Conservation (phyloP, 2,113 vertebrate species). For the Spheniscus mendiculus region DNA sequence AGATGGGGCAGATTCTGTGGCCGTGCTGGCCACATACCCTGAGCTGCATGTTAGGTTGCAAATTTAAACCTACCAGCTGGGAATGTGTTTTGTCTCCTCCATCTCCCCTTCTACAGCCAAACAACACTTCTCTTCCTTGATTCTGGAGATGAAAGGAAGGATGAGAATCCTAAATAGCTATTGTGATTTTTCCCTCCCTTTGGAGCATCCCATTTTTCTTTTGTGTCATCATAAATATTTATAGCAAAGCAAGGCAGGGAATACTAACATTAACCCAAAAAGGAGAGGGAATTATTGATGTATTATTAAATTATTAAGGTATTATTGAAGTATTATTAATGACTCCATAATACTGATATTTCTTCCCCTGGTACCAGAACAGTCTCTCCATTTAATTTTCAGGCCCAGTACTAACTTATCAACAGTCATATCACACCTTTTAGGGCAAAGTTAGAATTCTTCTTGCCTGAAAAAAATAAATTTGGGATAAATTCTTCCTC, state of each 20-base stretch:
- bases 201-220: slow-evolving; percentile 33
- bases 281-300: not conserved
- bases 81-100: not conserved
- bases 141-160: not conserved
- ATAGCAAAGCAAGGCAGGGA: slow-evolving; percentile 7
- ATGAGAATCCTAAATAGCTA: not conserved
- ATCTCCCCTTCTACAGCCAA: not conserved
- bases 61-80: not conserved
- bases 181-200: slow-evolving; percentile 6
- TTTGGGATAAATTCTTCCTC: not conserved
- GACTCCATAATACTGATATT: not conserved
- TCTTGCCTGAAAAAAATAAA: not conserved
- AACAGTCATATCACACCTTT: not conserved
- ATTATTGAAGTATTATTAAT: not conserved
- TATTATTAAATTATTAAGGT: too few relatives aligned
- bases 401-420: not conserved
- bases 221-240: slow-evolving; percentile 54
- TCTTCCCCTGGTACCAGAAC: not conserved
- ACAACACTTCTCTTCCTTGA: not conserved
- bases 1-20: not conserved
- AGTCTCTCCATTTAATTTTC: not conserved
- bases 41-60: not conserved
- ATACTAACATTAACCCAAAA: slow-evolving; percentile 19
- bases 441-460: not conserved
- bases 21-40: not conserved